These are phyloP conservation scores for Eudasyphora cyanicolor DNA, from an alignment of 2,888 invertebrate species.

Conservation along the genomic window DNA sequence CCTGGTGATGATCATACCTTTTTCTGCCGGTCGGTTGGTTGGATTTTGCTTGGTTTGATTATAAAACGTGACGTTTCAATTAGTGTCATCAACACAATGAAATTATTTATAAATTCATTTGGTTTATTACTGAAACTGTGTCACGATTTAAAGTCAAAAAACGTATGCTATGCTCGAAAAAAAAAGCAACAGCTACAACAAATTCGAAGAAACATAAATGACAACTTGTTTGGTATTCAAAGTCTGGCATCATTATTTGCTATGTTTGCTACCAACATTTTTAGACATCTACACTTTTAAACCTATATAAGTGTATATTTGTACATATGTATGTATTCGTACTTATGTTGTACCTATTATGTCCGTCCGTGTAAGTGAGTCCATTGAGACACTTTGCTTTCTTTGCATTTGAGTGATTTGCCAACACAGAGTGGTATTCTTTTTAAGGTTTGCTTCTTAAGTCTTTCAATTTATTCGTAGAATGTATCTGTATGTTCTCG, in stretches of 20 bases:
- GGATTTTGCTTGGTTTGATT: too few relatives aligned
- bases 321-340: not conserved
- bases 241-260: constrained; percentile 18
- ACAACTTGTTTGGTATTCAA: constrained; percentile 28
- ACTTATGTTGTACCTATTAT: not conserved
- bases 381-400: not conserved
- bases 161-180: constrained; percentile 58
- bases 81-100: constrained; percentile 47
- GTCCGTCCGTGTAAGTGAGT: too few relatives aligned
- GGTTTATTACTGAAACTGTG: constrained; percentile 63
- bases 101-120: constrained; percentile 23
- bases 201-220: not conserved
- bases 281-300: not conserved
- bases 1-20: not conserved
- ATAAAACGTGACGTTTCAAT: constrained; percentile 59
- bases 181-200: constrained; percentile 25
- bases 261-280: not conserved
- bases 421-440: not conserved
- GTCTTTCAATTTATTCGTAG: constrained; percentile 15
- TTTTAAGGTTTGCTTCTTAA: constrained; percentile 25
- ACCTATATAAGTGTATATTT: not conserved
- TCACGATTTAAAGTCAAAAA: constrained; percentile 67
- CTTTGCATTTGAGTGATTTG: not conserved
- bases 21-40: not conserved
- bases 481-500: not conserved